Percentiles rank a stretch among this genome's conserved stretches.
These are phyloP conservation scores for Plecturocebus donacophilus DNA, from an alignment of 2,113 vertebrate genomes.

Conservation along the genomic window DNA sequence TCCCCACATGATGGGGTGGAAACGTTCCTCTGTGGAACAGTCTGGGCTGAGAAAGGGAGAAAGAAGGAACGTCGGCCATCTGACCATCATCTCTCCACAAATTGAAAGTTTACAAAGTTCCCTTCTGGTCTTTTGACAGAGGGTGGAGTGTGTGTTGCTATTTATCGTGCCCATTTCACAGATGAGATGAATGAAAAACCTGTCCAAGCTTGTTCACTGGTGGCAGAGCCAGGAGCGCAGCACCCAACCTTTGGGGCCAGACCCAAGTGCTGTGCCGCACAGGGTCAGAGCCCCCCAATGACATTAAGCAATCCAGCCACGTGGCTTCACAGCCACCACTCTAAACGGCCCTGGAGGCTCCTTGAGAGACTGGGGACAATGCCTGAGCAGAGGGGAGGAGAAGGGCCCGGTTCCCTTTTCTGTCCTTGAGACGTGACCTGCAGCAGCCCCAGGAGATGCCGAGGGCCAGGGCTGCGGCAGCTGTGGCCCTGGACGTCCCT, in stretches of 20 bases:
- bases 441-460: too few species aligned
- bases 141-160: background rate
- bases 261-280: accelerated
- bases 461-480: background rate
- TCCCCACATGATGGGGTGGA: accelerated
- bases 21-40: accelerated
- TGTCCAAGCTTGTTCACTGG: accelerated
- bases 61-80: accelerated
- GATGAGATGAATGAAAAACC: background rate
- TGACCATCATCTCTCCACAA: accelerated
- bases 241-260: accelerated
- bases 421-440: background rate
- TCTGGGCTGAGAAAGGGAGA: accelerated
- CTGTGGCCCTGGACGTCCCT: too few species aligned
- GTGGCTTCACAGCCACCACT: background rate
- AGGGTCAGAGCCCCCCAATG: background rate
- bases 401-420: background rate
- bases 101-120: too few species aligned
- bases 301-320: accelerated
- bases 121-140: too few species aligned
- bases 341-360: background rate
- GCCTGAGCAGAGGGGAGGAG: background rate
- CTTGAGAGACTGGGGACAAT: background rate
- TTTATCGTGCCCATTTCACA: background rate
- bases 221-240: too few species aligned